Percentiles rank a stretch among this genome's conserved stretches.
Conservation (phyloP, 2,888 invertebrate genomes). For the Tortrix viridana region DNA sequence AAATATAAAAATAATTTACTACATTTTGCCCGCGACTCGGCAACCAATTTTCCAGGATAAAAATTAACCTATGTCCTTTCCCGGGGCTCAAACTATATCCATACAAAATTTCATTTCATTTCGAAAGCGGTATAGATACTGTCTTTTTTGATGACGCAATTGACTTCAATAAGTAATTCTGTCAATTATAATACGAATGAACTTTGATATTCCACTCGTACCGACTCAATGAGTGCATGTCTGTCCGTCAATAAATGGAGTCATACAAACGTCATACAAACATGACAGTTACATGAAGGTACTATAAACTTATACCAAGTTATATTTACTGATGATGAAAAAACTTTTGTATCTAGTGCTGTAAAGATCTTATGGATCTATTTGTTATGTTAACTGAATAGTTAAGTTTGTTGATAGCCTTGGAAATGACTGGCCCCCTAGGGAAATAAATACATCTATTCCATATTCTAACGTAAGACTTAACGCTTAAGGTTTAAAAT, state of each 20-base stretch:
- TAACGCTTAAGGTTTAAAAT: too few species aligned
- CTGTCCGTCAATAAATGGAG: conserved; percentile 22
- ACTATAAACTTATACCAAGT: conserved; percentile 15
- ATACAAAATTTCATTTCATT: too few species aligned
- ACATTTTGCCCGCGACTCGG: too few species aligned
- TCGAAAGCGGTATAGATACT: too few species aligned
- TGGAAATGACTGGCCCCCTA: background rate
- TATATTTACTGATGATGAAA: background rate
- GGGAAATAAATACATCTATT: conserved; percentile 2
- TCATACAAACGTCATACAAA: background rate
- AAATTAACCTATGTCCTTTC: too few species aligned
- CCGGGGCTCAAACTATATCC: too few species aligned
- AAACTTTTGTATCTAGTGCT: background rate
- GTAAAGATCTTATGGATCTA: background rate
- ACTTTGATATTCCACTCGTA: background rate
- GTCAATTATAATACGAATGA: too few species aligned
- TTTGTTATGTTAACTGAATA: background rate
- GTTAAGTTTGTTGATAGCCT: conserved; percentile 3
- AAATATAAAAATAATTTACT: too few species aligned
- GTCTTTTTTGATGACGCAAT: too few species aligned
- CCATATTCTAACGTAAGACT: too few species aligned
- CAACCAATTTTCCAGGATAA: too few species aligned
- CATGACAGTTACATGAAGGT: conserved; percentile 25
- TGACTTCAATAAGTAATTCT: too few species aligned
- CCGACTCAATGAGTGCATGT: conserved; percentile 1